Conservation (phyloP, 2,113 vertebrate species). For the Hiodon tergisus region DNA sequence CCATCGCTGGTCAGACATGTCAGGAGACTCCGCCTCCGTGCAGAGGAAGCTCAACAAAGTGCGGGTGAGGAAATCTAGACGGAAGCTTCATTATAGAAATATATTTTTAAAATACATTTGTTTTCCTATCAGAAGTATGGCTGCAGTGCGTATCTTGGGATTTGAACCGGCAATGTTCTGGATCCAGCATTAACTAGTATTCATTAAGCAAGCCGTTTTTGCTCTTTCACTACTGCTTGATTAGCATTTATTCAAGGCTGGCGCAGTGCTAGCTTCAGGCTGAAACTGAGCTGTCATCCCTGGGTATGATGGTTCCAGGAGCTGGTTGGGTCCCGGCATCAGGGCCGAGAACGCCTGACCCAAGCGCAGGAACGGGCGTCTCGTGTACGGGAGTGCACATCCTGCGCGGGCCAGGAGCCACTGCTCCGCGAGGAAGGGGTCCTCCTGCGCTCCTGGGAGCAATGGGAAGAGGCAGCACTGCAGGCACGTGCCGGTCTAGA, state of each 20-base stretch:
- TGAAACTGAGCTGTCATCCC: no score
- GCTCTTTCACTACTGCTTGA: no score
- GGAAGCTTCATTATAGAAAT: background rate
- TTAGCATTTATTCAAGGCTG: no score
- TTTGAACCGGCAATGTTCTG: no score
- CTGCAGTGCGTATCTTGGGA: no score
- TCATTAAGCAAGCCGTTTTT: no score
- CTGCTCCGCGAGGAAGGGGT: conserved; percentile 78
- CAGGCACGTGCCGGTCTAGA: conserved; percentile 68
- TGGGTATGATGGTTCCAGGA: conserved; percentile 66
- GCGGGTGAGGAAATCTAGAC: conserved; percentile 60
- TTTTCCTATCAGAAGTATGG: no score
- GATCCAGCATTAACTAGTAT: no score
- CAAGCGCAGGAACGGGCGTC: conserved; percentile 73
- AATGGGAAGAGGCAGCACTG: conserved; percentile 77
- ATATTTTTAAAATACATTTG: no score
- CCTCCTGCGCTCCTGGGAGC: conserved; percentile 75
- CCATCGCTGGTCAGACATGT: conserved; percentile 88
- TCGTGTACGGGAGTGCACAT: conserved; percentile 68
- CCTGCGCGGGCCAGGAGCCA: conserved; percentile 72
- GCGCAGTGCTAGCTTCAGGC: no score
- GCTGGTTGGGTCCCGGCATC: conserved; percentile 80
- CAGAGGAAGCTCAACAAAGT: conserved; percentile 85
- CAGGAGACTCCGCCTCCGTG: conserved; percentile 75
- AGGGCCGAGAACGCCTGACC: conserved; percentile 73